Conservation (phyloP, 2,797 vertebrate genomes). For the Dendrocincla fuliginosa region DNA sequence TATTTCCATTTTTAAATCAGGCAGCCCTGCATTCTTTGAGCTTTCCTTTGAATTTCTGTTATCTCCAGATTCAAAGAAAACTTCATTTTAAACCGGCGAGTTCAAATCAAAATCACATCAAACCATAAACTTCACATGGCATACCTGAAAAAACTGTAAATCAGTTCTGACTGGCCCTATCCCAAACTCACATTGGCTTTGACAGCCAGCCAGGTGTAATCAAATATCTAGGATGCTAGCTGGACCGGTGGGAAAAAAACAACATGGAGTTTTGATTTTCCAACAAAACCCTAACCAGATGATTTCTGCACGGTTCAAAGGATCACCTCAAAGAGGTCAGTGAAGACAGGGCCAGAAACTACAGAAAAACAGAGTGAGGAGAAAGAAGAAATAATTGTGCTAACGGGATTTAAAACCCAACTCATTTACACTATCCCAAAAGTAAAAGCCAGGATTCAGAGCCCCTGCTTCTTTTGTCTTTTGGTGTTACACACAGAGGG, state of each 20-base stretch:
- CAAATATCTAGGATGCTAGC: conserved; percentile 33
- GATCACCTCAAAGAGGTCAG: neutral
- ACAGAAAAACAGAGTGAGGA: neutral
- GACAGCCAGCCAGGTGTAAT: conserved; percentile 55
- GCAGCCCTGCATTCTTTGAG: conserved; percentile 36
- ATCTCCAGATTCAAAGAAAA: conserved; percentile 62
- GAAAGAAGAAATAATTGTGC: neutral
- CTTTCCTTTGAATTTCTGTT: conserved; percentile 55
- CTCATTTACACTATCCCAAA: neutral
- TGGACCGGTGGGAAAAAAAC: neutral
- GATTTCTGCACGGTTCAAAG: conserved; percentile 17
- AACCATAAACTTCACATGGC: conserved; percentile 46
- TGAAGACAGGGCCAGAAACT: neutral
- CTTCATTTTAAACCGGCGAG: conserved; percentile 49
- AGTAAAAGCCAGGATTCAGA: neutral
- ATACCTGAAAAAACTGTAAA: conserved; percentile 47
- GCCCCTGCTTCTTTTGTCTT: neutral
- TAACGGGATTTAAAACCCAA: neutral
- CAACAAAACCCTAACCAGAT: conserved; percentile 32
- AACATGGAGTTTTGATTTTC: conserved; percentile 12
- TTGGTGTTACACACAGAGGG: neutral
- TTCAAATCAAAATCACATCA: conserved; percentile 65
- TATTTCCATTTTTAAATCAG: conserved; percentile 48
- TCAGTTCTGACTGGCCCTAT: conserved; percentile 49
- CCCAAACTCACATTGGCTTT: conserved; percentile 37